Evolutionary conservation across 2,888 invertebrate species (phyloP).

Genomic region (Corythucha ciliata): DNA sequence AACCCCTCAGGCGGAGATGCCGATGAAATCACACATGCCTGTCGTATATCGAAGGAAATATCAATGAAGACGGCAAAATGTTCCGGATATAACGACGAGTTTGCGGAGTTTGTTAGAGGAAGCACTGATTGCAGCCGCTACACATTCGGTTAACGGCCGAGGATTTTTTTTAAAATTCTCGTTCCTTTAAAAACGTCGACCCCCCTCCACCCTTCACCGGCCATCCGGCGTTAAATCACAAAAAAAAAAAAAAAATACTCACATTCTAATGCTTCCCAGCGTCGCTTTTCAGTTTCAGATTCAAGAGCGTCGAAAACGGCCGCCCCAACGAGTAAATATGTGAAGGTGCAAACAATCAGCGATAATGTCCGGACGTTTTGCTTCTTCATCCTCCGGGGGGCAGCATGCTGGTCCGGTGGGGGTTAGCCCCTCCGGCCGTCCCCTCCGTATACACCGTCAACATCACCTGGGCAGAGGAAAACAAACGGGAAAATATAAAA

Average conservation of each 20-base stretch:
- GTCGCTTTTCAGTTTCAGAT: conserved; percentile 87
- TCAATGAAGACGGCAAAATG: too few relatives aligned
- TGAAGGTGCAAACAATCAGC: conserved; percentile 99
- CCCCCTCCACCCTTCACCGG: not conserved
- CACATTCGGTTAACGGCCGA: too few relatives aligned
- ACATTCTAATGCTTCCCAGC: conserved; percentile 84
- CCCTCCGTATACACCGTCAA: conserved; percentile 37
- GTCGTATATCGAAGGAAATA: too few relatives aligned
- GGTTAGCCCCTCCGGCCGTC: conserved; percentile 32
- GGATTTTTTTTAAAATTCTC: not conserved
- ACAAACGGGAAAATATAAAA: too few relatives aligned
- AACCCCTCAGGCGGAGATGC: too few relatives aligned
- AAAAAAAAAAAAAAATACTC: conserved; percentile 34
- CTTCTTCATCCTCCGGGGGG: conserved; percentile 92
- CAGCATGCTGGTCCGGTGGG: conserved; percentile 48
- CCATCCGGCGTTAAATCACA: too few relatives aligned
- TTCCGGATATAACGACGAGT: too few relatives aligned
- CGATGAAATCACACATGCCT: too few relatives aligned
- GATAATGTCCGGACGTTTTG: conserved; percentile 99
- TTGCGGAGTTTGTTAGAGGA: too few relatives aligned
- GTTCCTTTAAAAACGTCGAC: too few relatives aligned
- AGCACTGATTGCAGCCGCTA: too few relatives aligned
- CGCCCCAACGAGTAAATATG: conserved; percentile 96
- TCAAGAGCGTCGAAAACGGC: conserved; percentile 98
- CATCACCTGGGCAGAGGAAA: conserved; percentile 41